Percentiles rank a stretch among this genome's conserved stretches.
Evolutionary conservation across 2,797 vertebrate genomes (phyloP).

Genomic region (Aselliscus stoliczkanus): DNA sequence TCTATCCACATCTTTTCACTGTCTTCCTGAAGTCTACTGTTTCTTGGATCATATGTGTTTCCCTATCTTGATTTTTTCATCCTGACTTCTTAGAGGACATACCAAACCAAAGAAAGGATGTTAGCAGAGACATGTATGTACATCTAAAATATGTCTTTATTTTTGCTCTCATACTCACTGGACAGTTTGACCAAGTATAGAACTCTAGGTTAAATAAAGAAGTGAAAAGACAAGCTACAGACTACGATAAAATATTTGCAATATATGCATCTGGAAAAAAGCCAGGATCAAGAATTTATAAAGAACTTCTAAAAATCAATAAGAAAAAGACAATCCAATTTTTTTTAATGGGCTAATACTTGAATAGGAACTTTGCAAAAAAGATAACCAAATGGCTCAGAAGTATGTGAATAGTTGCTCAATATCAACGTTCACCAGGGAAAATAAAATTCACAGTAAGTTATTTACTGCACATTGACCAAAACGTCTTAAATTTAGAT

Average conservation of each 20-base stretch:
- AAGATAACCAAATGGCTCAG: not conserved
- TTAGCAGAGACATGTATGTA: not conserved
- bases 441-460: not conserved
- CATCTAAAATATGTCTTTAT: not conserved
- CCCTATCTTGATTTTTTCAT: not conserved
- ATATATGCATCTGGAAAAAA: not conserved
- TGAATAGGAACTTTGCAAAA: not conserved
- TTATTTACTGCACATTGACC: not conserved
- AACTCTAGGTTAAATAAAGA: not conserved
- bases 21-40: not conserved
- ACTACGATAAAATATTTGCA: not conserved
- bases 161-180: not conserved
- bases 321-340: not conserved
- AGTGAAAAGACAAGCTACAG: not conserved
- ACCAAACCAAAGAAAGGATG: not conserved
- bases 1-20: not conserved
- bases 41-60: not conserved
- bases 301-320: slow-evolving; percentile 9
- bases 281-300: not conserved
- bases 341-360: not conserved
- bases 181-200: not conserved
- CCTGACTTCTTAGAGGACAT: not conserved
- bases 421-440: not conserved
- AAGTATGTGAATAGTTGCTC: not conserved
- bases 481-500: not conserved